These are phyloP conservation scores for Ylistrum balloti DNA, from an alignment of 1,140 invertebrate species.

Conservation along the genomic window DNA sequence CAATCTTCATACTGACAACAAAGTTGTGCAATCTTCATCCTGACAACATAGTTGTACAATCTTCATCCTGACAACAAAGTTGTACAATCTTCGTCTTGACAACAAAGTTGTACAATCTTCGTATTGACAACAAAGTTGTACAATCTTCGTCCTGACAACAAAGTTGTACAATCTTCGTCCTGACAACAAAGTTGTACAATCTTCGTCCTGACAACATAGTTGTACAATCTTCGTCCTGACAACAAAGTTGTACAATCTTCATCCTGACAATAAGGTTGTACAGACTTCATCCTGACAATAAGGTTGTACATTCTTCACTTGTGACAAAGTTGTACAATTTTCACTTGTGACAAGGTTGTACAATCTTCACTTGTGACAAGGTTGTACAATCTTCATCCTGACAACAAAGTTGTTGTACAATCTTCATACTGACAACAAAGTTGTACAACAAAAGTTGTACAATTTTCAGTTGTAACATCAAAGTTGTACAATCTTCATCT, in stretches of 20 bases:
- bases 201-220: too few species aligned
- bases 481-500: neutral
- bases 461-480: neutral
- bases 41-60: too few species aligned
- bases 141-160: too few species aligned
- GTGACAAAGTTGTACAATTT: neutral
- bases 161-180: too few species aligned
- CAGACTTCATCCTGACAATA: neutral
- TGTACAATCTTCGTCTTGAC: too few species aligned
- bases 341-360: neutral
- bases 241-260: neutral
- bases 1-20: too few species aligned
- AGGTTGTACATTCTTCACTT: neutral
- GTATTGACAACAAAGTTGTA: too few species aligned
- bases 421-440: neutral
- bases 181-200: too few species aligned
- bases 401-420: neutral
- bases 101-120: too few species aligned
- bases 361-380: neutral
- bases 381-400: neutral
- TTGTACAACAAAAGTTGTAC: neutral
- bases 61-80: too few species aligned
- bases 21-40: too few species aligned
- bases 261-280: neutral
- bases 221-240: too few species aligned